A percentile compares a stretch with the other conserved stretches of the same genome.
phyloP scores from a whole-genome alignment of 2,113 vertebrate genomes.

The Alces alces region DNA sequence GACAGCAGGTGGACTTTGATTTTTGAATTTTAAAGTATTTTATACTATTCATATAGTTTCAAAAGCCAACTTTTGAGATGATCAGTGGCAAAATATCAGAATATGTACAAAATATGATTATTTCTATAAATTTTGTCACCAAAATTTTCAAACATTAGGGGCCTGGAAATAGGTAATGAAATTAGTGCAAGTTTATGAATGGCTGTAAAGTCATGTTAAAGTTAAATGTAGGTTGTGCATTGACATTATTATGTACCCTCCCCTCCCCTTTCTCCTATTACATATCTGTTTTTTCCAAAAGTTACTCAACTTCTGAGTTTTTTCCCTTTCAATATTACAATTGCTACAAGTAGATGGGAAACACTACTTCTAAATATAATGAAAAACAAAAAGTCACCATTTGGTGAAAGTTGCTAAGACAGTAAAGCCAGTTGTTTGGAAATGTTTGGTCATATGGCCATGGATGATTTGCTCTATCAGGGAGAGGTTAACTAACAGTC shows the following conservation, averaged over 20 bases:
- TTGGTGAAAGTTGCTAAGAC: neutral
- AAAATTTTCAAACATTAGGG: neutral
- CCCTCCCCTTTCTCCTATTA: neutral
- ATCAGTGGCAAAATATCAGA: neutral
- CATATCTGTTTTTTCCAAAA: neutral
- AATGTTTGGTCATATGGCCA: neutral
- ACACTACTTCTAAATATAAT: neutral
- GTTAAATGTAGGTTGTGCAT: neutral
- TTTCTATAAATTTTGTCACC: neutral
- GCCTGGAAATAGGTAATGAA: neutral
- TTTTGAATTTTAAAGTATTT: conserved; percentile 23
- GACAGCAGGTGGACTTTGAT: conserved; percentile 13
- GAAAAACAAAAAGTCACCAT: neutral
- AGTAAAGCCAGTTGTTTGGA: neutral
- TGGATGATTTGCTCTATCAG: neutral
- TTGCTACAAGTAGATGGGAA: neutral
- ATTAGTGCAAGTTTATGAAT: neutral
- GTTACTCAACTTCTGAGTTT: neutral
- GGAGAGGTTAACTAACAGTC: neutral
- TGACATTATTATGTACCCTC: neutral
- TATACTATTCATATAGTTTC: neutral
- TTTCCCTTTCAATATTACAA: neutral
- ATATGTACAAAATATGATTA: neutral
- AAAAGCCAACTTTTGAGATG: conserved; percentile 22
- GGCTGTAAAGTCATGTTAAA: neutral